phyloP scores from a whole-genome alignment of 2,888 invertebrate species.

The Pedicia rivosa region DNA sequence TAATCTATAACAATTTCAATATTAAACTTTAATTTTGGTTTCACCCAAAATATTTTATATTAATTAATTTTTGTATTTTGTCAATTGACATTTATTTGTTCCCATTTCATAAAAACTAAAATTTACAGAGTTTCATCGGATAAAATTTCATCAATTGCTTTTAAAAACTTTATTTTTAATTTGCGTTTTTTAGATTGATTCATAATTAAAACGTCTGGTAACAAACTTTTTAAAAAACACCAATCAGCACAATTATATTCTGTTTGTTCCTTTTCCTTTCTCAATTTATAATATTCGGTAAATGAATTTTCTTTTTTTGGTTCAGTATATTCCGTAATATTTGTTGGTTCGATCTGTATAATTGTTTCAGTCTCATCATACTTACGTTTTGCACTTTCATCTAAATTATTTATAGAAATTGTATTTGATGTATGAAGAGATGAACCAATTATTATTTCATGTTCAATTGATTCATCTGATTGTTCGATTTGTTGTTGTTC shows the following conservation, averaged over 20 bases:
- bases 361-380: not conserved
- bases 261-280: too few species aligned
- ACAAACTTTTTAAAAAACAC: constrained; percentile 36
- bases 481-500: not conserved
- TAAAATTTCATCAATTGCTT: constrained; percentile 27
- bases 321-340: not conserved
- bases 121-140: too few species aligned
- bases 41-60: too few species aligned
- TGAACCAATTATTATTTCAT: not conserved
- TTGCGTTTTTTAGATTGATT: constrained; percentile 35
- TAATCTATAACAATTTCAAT: too few species aligned
- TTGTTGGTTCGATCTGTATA: not conserved
- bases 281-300: too few species aligned
- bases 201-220: constrained; percentile 35
- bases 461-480: not conserved
- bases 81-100: too few species aligned
- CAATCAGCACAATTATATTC: too few species aligned
- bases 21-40: too few species aligned
- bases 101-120: too few species aligned
- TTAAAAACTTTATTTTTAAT: constrained; percentile 35
- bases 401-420: not conserved
- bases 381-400: not conserved
- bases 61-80: too few species aligned
- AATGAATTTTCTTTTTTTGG: not conserved
- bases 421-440: not conserved